Evolutionary conservation across 2,888 invertebrate genomes (phyloP), one percentile per base, ranked within the genome.

Genomic region (Troides oblongomaculatus): DNA sequence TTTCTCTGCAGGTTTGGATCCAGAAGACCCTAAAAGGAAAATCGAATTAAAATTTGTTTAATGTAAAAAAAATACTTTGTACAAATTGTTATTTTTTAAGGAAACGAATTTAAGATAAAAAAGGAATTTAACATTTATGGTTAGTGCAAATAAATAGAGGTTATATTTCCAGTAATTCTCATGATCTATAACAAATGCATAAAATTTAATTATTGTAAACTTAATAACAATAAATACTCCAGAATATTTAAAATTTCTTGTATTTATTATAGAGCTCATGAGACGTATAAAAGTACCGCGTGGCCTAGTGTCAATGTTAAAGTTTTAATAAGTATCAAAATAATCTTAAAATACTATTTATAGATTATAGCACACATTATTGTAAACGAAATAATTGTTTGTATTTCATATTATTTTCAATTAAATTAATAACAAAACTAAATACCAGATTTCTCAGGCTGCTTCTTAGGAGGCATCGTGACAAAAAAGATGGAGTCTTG

Each of bases 391-490:
- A 14, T 14, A 5, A 50, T 50, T 50, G 5, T 50, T 50, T 17
- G 0, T 50, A 50, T 14, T 50, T 18, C 2, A 18, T 5, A 17
- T 17, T 14, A 50, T 5, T 50, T 14, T 50, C 61, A 66, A 70
- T 69, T 80, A 77, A 76, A 74, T 72, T 53, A 68, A 69, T 75
- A 77, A 79, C 81, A 80, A 78, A 72, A 83, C 86, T 85, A 90
- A 94, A 93, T 95, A 96, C 96, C 96, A 93, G 97, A 93, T 94
- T 97, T 97, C 86, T 97, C 97, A 82, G 96, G 94, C 87, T 96
- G 95, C 94, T 97, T 97, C 90, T 95, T 94, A 81, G 97, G 97
- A 94, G 97, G 96, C 97, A 97, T 97, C 89, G 90, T 89, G 90
- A 91, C 90, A 86, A 85, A 90, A 91, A 91, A 92, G 92, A 92